A percentile compares a stretch with the other conserved stretches of the same genome.
These are phyloP conservation scores for Saxidomus purpurata DNA, from an alignment of 1,140 invertebrate species.

Conservation along the genomic window DNA sequence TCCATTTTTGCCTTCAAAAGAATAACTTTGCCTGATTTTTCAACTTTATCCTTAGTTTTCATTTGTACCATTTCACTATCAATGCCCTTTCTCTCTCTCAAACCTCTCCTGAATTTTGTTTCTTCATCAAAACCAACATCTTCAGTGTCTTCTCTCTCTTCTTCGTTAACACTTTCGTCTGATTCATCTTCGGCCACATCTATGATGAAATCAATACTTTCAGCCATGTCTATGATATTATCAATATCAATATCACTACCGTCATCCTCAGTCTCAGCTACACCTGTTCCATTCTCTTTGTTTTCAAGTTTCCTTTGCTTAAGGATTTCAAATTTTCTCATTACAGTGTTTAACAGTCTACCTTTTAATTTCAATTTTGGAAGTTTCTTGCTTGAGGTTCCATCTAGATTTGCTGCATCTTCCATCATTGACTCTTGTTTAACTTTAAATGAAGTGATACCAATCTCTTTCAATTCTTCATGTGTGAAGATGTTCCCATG, in stretches of 20 bases:
- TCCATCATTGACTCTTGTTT: background rate
- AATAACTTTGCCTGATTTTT: no score
- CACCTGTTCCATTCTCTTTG: background rate
- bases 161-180: constrained; percentile 27
- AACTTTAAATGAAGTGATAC: constrained; percentile 28
- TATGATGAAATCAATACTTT: constrained; percentile 15
- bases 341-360: background rate
- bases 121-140: background rate
- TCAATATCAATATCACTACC: constrained; percentile 17
- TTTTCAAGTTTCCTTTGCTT: background rate
- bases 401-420: background rate
- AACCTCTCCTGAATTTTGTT: background rate
- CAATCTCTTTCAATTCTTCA: constrained; percentile 38
- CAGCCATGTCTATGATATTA: constrained; percentile 3
- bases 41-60: no score
- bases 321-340: constrained; percentile 21
- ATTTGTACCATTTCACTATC: no score
- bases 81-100: background rate
- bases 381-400: background rate
- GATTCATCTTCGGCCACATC: constrained; percentile 14
- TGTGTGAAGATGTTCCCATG: constrained; percentile 42
- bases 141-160: background rate
- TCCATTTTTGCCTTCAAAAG: no score
- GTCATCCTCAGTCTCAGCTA: background rate
- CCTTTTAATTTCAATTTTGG: constrained; percentile 3